Conservation (phyloP, 2,113 vertebrate genomes). For the Takifugu flavidus region DNA sequence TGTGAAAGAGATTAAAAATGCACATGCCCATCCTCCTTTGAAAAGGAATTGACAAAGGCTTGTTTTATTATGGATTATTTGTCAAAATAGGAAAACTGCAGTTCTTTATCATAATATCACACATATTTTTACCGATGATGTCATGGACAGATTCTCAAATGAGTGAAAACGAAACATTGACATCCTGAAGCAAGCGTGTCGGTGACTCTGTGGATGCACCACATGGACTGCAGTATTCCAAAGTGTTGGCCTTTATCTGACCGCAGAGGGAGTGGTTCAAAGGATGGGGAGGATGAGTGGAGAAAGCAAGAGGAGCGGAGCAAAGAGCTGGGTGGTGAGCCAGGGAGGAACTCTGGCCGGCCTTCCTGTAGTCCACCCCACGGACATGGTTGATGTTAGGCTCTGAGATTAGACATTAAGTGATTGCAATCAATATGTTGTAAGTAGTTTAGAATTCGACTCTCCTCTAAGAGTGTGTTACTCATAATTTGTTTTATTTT, state of each 20-base stretch:
- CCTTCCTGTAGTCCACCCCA: too few species aligned
- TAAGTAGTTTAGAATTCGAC: background rate
- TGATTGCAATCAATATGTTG: background rate
- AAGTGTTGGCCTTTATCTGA: constrained; percentile 71
- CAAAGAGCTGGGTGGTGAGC: constrained; percentile 19
- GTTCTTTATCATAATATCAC: too few species aligned
- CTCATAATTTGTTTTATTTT: background rate
- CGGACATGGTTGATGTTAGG: background rate
- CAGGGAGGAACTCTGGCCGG: too few species aligned
- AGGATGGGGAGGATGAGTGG: constrained; percentile 35
- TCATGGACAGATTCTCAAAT: background rate
- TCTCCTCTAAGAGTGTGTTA: background rate
- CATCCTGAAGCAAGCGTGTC: constrained; percentile 23
- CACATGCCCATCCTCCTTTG: too few species aligned
- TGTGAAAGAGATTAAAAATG: too few species aligned
- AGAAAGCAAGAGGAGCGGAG: constrained; percentile 18
- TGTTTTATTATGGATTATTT: too few species aligned
- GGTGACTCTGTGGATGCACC: constrained; percentile 26
- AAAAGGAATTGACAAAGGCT: too few species aligned
- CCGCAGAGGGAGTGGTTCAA: constrained; percentile 66
- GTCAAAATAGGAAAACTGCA: too few species aligned
- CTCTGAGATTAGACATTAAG: background rate
- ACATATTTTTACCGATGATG: background rate
- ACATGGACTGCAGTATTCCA: constrained; percentile 60
- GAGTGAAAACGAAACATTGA: background rate